Conservation (phyloP, 2,113 vertebrate genomes). For the Verasper variegatus region DNA sequence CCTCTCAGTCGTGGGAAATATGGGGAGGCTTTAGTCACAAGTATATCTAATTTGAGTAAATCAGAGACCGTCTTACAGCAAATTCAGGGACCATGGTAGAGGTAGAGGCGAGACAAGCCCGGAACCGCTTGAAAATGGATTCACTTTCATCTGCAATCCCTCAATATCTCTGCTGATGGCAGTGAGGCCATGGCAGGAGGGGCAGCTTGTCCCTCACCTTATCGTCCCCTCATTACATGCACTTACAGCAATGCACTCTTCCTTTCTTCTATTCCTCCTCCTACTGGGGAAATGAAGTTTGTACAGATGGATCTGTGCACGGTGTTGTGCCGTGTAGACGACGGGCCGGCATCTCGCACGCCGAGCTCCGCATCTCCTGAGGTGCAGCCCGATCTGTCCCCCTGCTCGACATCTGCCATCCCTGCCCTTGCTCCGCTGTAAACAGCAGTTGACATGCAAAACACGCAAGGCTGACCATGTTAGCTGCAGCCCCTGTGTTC, state of each 20-base stretch:
- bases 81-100: conserved; percentile 38
- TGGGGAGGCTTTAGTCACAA: conserved; percentile 67
- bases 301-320: neutral
- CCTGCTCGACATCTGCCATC: conserved; percentile 58
- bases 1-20: conserved; percentile 69
- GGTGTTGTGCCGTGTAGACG: neutral
- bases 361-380: conserved; percentile 39
- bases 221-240: conserved; percentile 37
- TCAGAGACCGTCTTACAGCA: conserved; percentile 57
- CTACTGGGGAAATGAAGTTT: conserved; percentile 14
- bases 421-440: conserved; percentile 29
- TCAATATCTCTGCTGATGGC: conserved; percentile 28
- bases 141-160: conserved; percentile 55
- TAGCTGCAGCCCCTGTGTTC: neutral
- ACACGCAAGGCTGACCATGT: conserved; percentile 20
- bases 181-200: conserved; percentile 12
- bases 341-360: conserved; percentile 19
- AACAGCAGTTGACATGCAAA: conserved; percentile 46
- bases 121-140: conserved; percentile 39
- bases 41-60: conserved; percentile 73
- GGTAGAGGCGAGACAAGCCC: conserved; percentile 24
- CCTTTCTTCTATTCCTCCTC: neutral
- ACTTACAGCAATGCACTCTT: neutral
- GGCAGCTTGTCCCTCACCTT: conserved; percentile 4
- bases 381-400: conserved; percentile 50